Base-by-base conservation (phyloP, 2,888 invertebrate genomes). In the Leucoma salicis region DNA sequence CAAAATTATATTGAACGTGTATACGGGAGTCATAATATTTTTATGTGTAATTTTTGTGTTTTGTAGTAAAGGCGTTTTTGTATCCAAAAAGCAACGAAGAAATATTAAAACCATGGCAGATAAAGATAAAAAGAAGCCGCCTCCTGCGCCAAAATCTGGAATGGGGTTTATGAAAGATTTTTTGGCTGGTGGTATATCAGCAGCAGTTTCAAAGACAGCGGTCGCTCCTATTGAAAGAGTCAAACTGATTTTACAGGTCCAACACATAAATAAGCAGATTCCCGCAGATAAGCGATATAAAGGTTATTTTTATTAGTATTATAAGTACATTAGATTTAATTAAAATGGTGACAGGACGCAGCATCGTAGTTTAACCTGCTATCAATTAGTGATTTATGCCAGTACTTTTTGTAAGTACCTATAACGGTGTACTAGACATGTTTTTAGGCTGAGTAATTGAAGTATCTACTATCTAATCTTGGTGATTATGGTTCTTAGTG, bases 221-320 rank as follows among this genome's bases (percentile, higher is more conserved):
- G 97, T 97, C 49, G 98, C 98, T 12, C 98, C 98, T 42, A 98
- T 98, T 72, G 98, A 98, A 90, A 93, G 98, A 75, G 97, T 98
- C 34, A 98, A 98, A 83, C 90, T 98, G 61, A 92, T 98, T 50
- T 92, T 98, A 57, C 98, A 98, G 90, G 97, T 98, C 57, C 98
- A 98, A 90, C 96, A 96, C 88, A 95, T 97, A 57, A 96, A 95
- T 68, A 97, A 96, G 89, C 96, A 97, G 88, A 96, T 97, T 65
- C 63, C 95, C 4, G 93, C 92, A 54, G 95, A 95, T 53, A 91
- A 97, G 73, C 95, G 95, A 66, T 99, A 99, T 91, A 98, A 98
- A 92, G 95, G 88, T 82, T 40, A 1, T n/a, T 21, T 2, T 21
- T 5, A 4, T n/a, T n/a, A n/a, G n/a, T n/a, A n/a, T n/a, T n/a